Evolutionary conservation across 2,888 invertebrate species (phyloP), one percentile per base, ranked within the genome.

Genomic region (Hirudinaria manillensis): DNA sequence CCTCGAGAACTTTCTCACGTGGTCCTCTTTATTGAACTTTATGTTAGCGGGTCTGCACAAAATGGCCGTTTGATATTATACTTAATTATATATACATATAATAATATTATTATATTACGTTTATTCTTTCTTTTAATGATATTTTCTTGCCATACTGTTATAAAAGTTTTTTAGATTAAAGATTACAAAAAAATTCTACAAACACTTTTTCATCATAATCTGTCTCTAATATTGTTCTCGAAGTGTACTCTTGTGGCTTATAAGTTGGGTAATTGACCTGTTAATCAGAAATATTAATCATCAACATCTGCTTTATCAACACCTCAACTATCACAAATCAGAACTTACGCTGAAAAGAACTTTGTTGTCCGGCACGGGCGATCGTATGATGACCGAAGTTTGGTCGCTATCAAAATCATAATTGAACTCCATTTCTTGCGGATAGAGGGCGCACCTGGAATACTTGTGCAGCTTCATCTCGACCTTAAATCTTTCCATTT

Each of bases 351-450:
- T 34, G 21, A 32, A 29, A 16, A 36, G 36, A 34, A 68, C 68
- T 68, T 68, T 68, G 36, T 68, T 68, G 68, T 68, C 68, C 7
- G 68, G 68, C 34, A 68, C 68, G 3, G 68, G 68, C n/a, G 36
- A 29, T 36, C 68, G n/a, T 24, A 68, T 36, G 19, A 68, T 32
- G 6, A 36, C 68, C 24, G 45, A 45, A 16, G 45, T 45, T 45
- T 45, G 45, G 10, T 45, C 45, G 13, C 16, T 3, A 45, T 45
- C 45, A 10, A 45, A 6, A 6, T 45, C 45, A 45, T 16, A 7
- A 16, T 45, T 16, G 13, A 45, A 7, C 1, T 68, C 68, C 13
- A 10, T 29, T n/a, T 34, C 36, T 24, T n/a, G 21, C 21, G 68
- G 68, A 34, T 68, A 68, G 29, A 68, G 34, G 36, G 68, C 36